phyloP scores from a whole-genome alignment of 2,888 invertebrate genomes.

The Phortica magna region DNA sequence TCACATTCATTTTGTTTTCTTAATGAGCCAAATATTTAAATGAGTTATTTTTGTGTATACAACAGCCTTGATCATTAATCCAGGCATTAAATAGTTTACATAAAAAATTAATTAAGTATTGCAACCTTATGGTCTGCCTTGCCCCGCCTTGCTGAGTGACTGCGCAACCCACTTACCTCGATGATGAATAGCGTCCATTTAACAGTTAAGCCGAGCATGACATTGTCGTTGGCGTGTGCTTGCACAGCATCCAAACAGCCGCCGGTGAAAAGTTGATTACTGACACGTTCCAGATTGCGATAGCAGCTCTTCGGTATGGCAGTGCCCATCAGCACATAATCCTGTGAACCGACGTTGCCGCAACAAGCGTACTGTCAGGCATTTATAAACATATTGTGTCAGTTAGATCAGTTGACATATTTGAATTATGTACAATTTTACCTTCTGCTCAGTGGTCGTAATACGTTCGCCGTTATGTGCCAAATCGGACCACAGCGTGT shows the following conservation, averaged over 20 bases:
- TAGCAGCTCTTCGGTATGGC: conserved; percentile 67
- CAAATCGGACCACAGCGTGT: conserved; percentile 64
- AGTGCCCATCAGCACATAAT: conserved; percentile 63
- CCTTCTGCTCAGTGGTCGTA: conserved; percentile 61
- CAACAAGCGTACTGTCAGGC: conserved; percentile 69
- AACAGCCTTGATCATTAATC: neutral
- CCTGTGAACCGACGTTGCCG: conserved; percentile 67
- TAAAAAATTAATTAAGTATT: conserved; percentile 3
- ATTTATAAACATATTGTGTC: neutral
- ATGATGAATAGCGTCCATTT: conserved; percentile 69
- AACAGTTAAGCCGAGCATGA: conserved; percentile 64
- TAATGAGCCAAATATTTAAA: no score
- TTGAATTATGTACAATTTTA: conserved; percentile 33
- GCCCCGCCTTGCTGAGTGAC: neutral
- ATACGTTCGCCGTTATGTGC: conserved; percentile 55
- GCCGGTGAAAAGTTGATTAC: conserved; percentile 53
- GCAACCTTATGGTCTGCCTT: neutral
- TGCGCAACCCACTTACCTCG: conserved; percentile 60
- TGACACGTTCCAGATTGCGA: conserved; percentile 47
- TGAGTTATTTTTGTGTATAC: neutral
- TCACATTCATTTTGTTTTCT: no score
- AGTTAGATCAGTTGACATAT: conserved; percentile 21
- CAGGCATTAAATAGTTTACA: conserved; percentile 5
- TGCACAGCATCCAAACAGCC: conserved; percentile 65
- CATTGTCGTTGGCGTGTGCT: conserved; percentile 64